These are phyloP conservation scores for Drosophila repletoides DNA, from an alignment of 1,140 invertebrate genomes.

Conservation along the genomic window DNA sequence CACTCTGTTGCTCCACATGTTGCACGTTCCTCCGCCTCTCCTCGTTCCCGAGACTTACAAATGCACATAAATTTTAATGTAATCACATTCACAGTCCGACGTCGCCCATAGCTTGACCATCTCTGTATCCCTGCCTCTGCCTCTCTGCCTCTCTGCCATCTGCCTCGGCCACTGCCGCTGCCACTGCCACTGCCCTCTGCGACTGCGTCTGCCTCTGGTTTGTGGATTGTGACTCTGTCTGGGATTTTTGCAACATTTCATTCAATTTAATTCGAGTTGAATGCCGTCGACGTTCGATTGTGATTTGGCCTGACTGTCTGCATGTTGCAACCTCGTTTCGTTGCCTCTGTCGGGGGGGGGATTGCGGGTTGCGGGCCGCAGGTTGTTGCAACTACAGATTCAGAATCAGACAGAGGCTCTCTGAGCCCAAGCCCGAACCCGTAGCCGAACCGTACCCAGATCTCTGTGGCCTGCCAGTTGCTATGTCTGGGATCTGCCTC, in stretches of 20 bases:
- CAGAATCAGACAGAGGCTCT: conserved; percentile 1
- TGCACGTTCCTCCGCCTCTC: conserved; percentile 45
- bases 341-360: conserved; percentile 11
- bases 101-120: conserved; percentile 40
- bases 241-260: conserved; percentile 68
- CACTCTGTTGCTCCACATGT: conserved; percentile 63
- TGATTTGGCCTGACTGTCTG: conserved; percentile 48
- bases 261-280: conserved; percentile 64
- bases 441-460: conserved; percentile 12
- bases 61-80: conserved; percentile 80
- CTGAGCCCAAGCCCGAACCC: not conserved
- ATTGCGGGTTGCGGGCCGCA: conserved; percentile 8
- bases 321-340: conserved; percentile 47
- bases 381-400: conserved; percentile 8
- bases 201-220: conserved; percentile 9
- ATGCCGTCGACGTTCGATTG: conserved; percentile 50
- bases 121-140: conserved; percentile 20
- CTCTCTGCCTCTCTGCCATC: not conserved
- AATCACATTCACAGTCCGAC: conserved; percentile 66
- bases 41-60: conserved; percentile 49
- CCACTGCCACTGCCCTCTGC: not conserved
- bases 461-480: conserved; percentile 24
- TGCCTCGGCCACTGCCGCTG: not conserved
- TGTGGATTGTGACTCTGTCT: conserved; percentile 15
- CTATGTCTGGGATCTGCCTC: conserved; percentile 12